phyloP scores from a whole-genome alignment of 1,140 invertebrate species.

The Aethina tumida region DNA sequence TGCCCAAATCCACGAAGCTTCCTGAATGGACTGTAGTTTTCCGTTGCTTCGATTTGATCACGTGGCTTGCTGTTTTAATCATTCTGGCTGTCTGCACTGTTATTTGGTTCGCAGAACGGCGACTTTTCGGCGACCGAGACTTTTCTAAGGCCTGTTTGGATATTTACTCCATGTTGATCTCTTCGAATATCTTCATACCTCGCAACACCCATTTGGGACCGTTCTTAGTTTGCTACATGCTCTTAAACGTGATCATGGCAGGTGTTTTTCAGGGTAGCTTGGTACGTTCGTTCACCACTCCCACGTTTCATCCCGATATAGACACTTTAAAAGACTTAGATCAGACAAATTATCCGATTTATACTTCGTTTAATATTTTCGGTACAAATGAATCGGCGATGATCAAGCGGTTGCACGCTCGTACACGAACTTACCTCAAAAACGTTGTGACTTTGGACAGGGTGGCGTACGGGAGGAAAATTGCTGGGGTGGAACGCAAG shows the following conservation, averaged over 20 bases:
- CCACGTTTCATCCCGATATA: slow-evolving; percentile 9
- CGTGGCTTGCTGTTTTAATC: not conserved
- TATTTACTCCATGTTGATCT: not conserved
- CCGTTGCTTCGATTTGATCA: not conserved
- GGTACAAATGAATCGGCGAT: slow-evolving; percentile 2
- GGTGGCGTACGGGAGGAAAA: slow-evolving; percentile 5
- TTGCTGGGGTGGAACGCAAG: slow-evolving; percentile 12
- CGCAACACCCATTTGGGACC: too few species aligned
- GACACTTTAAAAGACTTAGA: slow-evolving; percentile 17
- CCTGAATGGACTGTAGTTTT: slow-evolving; percentile 10
- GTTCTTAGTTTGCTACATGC: too few species aligned
- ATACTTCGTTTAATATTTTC: slow-evolving; percentile 13
- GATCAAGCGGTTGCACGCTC: slow-evolving; percentile 4
- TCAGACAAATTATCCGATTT: slow-evolving; percentile 6
- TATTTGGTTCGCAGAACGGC: not conserved
- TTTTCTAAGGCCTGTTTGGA: not conserved
- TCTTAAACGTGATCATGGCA: too few species aligned
- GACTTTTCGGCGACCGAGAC: not conserved
- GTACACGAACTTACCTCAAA: slow-evolving; percentile 3
- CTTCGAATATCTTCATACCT: slow-evolving; percentile 1
- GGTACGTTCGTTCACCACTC: slow-evolving; percentile 3
- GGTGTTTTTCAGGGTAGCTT: not conserved
- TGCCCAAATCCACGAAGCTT: slow-evolving; percentile 3
- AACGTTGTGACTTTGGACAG: slow-evolving; percentile 5
- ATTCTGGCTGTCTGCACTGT: not conserved